Evolutionary conservation across 2,113 vertebrate genomes (phyloP).

Genomic region (Prunella himalayana): DNA sequence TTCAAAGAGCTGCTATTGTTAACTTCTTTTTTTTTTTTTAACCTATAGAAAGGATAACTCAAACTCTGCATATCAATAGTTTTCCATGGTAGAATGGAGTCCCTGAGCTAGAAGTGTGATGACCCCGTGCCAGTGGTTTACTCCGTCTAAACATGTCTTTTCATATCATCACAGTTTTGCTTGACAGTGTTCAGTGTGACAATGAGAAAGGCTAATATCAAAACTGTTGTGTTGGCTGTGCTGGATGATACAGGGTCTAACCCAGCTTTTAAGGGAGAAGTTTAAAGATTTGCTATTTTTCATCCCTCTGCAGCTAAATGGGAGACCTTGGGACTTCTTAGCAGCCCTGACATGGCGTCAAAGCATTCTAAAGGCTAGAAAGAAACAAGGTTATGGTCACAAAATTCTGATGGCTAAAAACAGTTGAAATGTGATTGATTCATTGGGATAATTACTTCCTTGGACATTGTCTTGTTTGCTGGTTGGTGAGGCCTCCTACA

Average conservation of each 20-base stretch:
- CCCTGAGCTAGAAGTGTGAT: background rate
- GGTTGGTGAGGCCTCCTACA: background rate
- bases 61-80: background rate
- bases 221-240: background rate
- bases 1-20: background rate
- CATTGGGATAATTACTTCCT: background rate
- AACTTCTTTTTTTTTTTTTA: background rate
- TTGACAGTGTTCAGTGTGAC: background rate
- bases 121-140: background rate
- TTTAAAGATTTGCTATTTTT: background rate
- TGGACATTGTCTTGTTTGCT: background rate
- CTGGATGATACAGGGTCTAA: background rate
- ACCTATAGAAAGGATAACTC: background rate
- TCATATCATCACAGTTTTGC: background rate
- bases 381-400: background rate
- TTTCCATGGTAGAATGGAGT: background rate
- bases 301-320: background rate
- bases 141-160: background rate
- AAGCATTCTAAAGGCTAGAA: background rate
- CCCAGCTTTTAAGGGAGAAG: background rate
- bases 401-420: background rate
- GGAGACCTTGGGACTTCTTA: background rate
- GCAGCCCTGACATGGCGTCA: background rate
- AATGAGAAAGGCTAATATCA: background rate
- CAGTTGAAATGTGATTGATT: background rate